Percentiles rank a stretch among this genome's conserved stretches.
Evolutionary conservation across 2,113 vertebrate genomes (phyloP).

Genomic region (Corythaixoides concolor): DNA sequence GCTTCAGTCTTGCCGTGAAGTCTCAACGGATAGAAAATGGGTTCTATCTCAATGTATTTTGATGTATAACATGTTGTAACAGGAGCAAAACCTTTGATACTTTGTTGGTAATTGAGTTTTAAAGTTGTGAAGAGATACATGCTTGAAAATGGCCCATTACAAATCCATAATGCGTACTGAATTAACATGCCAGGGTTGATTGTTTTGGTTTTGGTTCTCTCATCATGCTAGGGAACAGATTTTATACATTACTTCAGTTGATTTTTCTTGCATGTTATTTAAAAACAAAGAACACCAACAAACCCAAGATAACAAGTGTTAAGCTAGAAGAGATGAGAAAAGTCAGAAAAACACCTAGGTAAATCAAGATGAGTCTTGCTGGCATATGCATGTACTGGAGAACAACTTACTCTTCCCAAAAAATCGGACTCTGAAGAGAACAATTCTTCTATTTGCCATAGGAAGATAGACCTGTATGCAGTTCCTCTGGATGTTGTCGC

Average conservation of each 20-base stretch:
- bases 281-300: not conserved
- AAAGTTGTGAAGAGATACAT: not conserved
- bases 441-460: not conserved
- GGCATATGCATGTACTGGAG: not conserved
- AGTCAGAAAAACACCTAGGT: not conserved
- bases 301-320: not conserved
- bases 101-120: not conserved
- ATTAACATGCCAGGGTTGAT: not conserved
- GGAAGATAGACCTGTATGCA: not conserved
- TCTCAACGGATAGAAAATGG: not conserved
- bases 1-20: not conserved
- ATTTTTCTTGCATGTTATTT: not conserved
- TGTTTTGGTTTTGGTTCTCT: not conserved
- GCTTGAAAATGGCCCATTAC: not conserved
- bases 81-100: not conserved
- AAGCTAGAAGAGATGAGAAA: not conserved
- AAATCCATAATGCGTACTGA: not conserved
- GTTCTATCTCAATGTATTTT: not conserved
- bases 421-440: not conserved
- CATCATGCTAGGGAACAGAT: not conserved
- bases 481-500: not conserved
- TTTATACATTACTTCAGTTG: not conserved
- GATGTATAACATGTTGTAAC: not conserved
- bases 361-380: not conserved
- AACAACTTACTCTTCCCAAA: not conserved